phyloP scores from a whole-genome alignment of 2,797 vertebrate species.

The Anolis apletophallus region DNA sequence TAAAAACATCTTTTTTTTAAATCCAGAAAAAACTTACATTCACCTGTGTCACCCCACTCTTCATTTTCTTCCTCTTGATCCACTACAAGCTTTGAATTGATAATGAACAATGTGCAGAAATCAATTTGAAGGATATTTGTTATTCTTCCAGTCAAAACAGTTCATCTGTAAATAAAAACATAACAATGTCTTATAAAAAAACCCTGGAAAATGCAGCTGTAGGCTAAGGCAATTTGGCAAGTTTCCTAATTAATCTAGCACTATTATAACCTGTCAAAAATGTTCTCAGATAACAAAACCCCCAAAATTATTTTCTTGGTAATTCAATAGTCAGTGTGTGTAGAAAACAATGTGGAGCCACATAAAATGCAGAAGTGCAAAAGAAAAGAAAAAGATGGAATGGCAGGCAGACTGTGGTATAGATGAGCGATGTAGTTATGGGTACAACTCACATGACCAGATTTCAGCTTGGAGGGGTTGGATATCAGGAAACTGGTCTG shows the following conservation, averaged over 20 bases:
- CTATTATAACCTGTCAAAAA: not conserved
- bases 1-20: too few species aligned
- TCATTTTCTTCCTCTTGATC: conserved; percentile 69
- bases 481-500: not conserved
- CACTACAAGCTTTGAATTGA: conserved; percentile 1
- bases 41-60: conserved; percentile 79
- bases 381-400: not conserved
- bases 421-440: not conserved
- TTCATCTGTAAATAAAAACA: conserved; percentile 60
- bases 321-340: not conserved
- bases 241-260: not conserved
- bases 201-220: not conserved
- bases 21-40: conserved; percentile 77
- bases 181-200: not conserved
- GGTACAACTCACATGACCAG: too few species aligned
- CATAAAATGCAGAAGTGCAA: not conserved
- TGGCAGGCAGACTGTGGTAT: not conserved
- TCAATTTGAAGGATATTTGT: conserved; percentile 33
- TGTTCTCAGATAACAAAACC: not conserved
- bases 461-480: too few species aligned
- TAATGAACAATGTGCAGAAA: not conserved
- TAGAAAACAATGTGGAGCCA: too few species aligned
- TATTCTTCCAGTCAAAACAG: conserved; percentile 24
- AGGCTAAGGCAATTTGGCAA: not conserved
- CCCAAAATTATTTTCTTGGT: not conserved